Conservation (phyloP, 1,140 invertebrate species). For the Macrosteles quadrilineatus region DNA sequence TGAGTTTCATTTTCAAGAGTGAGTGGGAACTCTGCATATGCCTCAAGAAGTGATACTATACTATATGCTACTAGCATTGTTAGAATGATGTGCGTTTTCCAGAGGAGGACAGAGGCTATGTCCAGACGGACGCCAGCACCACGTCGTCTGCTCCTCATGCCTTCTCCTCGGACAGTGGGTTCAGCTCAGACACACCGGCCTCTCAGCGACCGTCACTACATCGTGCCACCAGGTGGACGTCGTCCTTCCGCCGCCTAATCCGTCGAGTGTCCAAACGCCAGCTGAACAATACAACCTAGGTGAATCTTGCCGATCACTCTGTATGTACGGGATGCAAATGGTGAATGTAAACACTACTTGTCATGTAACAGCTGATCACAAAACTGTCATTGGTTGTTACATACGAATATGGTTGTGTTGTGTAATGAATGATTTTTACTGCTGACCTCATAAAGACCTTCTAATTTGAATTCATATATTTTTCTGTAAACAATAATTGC, state of each 20-base stretch:
- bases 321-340: background rate
- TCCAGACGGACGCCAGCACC: slow-evolving; percentile 35
- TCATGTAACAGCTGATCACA: background rate
- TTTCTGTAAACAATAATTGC: too few relatives aligned
- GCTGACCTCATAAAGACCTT: too few relatives aligned
- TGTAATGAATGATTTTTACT: background rate
- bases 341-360: too few relatives aligned
- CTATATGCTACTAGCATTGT: too few relatives aligned
- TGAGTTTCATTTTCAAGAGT: too few relatives aligned
- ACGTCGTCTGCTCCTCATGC: slow-evolving; percentile 46
- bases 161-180: slow-evolving; percentile 58
- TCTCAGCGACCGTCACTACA: slow-evolving; percentile 46
- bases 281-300: slow-evolving; percentile 27
- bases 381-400: slow-evolving; percentile 12
- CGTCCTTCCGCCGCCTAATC: slow-evolving; percentile 57
- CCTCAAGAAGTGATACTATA: too few relatives aligned
- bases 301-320: background rate
- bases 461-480: too few relatives aligned
- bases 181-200: slow-evolving; percentile 48
- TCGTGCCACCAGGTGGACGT: slow-evolving; percentile 55
- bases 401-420: background rate
- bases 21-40: too few relatives aligned
- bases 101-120: slow-evolving; percentile 21
- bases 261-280: slow-evolving; percentile 50
- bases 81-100: too few relatives aligned